Evolutionary conservation across 2,888 invertebrate species (phyloP).

Genomic region (Cosmia trapezina): DNA sequence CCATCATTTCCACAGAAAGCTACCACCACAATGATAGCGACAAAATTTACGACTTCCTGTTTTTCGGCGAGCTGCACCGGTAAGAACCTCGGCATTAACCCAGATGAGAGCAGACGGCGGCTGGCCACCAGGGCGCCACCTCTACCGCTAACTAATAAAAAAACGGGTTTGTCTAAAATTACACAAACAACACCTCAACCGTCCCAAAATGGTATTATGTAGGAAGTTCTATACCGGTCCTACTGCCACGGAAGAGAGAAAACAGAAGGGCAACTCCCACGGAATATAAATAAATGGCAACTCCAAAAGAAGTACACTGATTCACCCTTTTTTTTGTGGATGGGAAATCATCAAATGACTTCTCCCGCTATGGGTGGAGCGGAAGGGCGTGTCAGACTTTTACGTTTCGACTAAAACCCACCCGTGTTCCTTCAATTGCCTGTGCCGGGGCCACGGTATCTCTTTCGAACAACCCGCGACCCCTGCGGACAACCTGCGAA

Average conservation of each 20-base stretch:
- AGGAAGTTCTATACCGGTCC: constrained; percentile 47
- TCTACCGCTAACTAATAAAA: constrained; percentile 14
- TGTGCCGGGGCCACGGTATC: no score
- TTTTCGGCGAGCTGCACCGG: constrained; percentile 38
- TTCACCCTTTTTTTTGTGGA: no score
- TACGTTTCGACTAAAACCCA: no score
- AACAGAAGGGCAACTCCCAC: constrained; percentile 24
- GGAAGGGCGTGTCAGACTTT: no score
- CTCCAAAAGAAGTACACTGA: not conserved
- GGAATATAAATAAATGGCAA: not conserved
- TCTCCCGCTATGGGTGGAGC: no score
- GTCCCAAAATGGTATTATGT: constrained; percentile 45
- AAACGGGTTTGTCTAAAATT: constrained; percentile 57
- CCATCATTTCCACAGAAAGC: constrained; percentile 36
- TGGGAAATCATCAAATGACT: no score
- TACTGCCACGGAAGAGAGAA: not conserved
- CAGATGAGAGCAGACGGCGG: constrained; percentile 27
- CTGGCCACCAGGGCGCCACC: constrained; percentile 55
- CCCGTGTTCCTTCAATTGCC: no score
- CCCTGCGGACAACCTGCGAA: no score
- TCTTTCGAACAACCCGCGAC: no score
- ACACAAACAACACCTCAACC: constrained; percentile 45
- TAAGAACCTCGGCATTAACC: constrained; percentile 45
- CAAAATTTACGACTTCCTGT: constrained; percentile 55
- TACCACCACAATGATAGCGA: constrained; percentile 18